Evolutionary conservation across 2,113 vertebrate genomes (phyloP).

Genomic region (Lethenteron camtschaticum): DNA sequence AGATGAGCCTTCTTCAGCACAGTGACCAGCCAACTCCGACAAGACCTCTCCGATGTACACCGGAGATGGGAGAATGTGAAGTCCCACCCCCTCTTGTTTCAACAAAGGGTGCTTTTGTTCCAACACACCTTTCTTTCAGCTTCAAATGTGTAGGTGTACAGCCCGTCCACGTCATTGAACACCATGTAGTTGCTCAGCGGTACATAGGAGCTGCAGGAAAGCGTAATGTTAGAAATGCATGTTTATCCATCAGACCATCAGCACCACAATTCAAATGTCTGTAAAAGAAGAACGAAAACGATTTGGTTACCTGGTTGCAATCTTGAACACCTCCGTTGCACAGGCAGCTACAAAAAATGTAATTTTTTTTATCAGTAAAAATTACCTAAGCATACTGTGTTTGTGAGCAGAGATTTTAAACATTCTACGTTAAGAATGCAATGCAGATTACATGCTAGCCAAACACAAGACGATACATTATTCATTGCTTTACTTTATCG

Average conservation of each 20-base stretch:
- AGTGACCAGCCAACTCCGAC: background rate
- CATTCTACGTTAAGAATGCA: no score
- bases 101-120: background rate
- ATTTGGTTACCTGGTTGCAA: constrained; percentile 57
- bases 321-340: constrained; percentile 85
- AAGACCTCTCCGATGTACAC: background rate
- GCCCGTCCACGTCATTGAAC: constrained; percentile 70
- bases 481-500: no score
- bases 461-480: no score
- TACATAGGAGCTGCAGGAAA: constrained; percentile 41
- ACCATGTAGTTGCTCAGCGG: constrained; percentile 82
- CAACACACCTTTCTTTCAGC: constrained; percentile 65
- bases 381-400: background rate
- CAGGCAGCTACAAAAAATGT: constrained; percentile 42
- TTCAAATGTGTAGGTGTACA: constrained; percentile 78
- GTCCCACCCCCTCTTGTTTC: no score
- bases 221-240: constrained; percentile 9
- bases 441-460: no score
- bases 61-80: no score
- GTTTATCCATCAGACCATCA: constrained; percentile 7
- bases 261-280: background rate
- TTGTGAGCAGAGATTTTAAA: no score
- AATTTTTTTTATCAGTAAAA: background rate
- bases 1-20: background rate
- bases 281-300: constrained; percentile 3